Evolutionary conservation across 2,888 invertebrate genomes (phyloP), one percentile per base, ranked within the genome.

Genomic region (Pachymerium ferrugineum): DNA sequence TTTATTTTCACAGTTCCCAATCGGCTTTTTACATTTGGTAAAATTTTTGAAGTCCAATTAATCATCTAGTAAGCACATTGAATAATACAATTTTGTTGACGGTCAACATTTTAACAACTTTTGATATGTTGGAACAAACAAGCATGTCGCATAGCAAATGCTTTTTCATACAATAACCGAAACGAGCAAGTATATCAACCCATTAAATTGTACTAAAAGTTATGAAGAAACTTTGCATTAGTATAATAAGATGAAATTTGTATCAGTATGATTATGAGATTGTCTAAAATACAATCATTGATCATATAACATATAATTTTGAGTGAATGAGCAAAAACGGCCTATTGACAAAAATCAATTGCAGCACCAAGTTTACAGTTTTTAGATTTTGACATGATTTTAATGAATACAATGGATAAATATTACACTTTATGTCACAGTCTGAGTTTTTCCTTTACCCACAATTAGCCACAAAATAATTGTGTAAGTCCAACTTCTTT

Each of bases 21-120:
- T 62, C 62, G 28, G 25, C 16, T 62, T 62, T 62, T 62, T 62
- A 62, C 62, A 62, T 62, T 62, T 62, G 25, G 28, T 62, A 22
- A 25, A 62, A 28, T n/a, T 38, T 38, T 28, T 28, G 25, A 62
- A 62, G 62, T 28, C 28, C 28, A 62, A 62, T 62, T 6, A 62
- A 25, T 62, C 28, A 62, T 28, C 62, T 62, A 62, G 62, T 62
- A 62, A 62, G 62, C 25, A 62, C 25, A 25, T n/a, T 62, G 25
- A 25, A 28, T 28, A 62, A 54, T 19, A 47, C 1, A 22, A 10
- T 19, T 47, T 47, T 47, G n/a, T n/a, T n/a, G 14, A 19, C 22
- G 47, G 14, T 47, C 47, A 47, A 47, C 16, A 47, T n/a, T 47
- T 47, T 22, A 47, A 47, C 10, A 22, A 38, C 16, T 38, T 47